A percentile compares a stretch with the other conserved stretches of the same genome.
These are phyloP conservation scores for Amblyraja radiata DNA, from an alignment of 2,797 vertebrate genomes.

Conservation along the genomic window DNA sequence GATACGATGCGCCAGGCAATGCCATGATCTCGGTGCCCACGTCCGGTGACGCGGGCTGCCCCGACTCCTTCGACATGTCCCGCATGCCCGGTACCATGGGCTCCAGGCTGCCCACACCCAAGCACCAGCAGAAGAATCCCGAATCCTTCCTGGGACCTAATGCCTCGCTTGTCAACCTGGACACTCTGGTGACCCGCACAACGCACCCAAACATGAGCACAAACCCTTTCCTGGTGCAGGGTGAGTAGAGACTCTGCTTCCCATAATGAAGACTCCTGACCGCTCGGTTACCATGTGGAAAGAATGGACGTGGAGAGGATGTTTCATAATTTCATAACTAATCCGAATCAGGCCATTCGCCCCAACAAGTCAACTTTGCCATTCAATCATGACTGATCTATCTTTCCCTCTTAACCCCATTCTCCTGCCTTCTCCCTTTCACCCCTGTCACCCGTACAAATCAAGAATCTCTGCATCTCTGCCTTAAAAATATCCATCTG, in stretches of 20 bases:
- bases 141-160: conserved; percentile 18
- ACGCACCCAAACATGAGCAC: background rate
- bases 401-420: no score
- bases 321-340: no score
- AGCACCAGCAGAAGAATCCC: conserved; percentile 21
- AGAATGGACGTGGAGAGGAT: no score
- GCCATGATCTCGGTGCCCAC: background rate
- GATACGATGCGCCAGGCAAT: background rate
- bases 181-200: background rate
- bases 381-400: no score
- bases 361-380: no score
- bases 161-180: conserved; percentile 29
- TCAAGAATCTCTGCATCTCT: no score
- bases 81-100: background rate
- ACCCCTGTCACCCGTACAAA: no score
- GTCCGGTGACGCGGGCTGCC: background rate
- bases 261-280: no score
- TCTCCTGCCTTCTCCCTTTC: no score
- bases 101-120: background rate
- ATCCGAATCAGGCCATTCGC: no score
- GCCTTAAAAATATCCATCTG: no score
- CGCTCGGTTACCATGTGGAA: no score
- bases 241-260: background rate
- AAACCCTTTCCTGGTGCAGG: conserved; percentile 28
- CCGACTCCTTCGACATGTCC: background rate